Evolutionary conservation across 2,797 vertebrate species (phyloP).

Genomic region (Holocentrus rufus): DNA sequence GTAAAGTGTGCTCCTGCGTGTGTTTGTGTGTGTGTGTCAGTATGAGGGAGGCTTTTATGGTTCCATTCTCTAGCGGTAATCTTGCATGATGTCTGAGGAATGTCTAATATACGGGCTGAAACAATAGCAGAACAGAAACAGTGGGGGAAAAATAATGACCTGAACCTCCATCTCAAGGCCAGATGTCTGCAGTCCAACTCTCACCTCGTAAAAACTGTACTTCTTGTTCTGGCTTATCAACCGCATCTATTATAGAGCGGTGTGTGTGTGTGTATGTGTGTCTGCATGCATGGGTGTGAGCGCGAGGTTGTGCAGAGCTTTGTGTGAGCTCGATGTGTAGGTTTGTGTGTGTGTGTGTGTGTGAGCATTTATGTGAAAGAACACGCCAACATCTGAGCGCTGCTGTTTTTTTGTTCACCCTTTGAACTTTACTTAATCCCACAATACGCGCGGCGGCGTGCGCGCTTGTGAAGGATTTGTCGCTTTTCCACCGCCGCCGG

Average conservation of each 20-base stretch:
- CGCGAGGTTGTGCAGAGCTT: slow-evolving; percentile 2
- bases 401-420: slow-evolving; percentile 51
- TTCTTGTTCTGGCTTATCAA: slow-evolving; percentile 71
- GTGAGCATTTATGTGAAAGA: slow-evolving; percentile 49
- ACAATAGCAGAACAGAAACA: slow-evolving; percentile 67
- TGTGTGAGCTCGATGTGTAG: background rate
- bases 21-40: background rate
- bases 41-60: slow-evolving; percentile 65
- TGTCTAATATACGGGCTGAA: slow-evolving; percentile 71
- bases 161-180: slow-evolving; percentile 59
- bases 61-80: slow-evolving; percentile 57
- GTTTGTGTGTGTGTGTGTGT: slow-evolving; percentile 18
- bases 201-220: slow-evolving; percentile 74
- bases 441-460: background rate
- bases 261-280: slow-evolving; percentile 23
- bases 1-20: background rate
- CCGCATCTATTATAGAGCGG: slow-evolving; percentile 56
- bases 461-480: slow-evolving; percentile 42
- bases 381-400: slow-evolving; percentile 54
- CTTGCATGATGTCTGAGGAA: slow-evolving; percentile 74
- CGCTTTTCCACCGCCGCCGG: background rate
- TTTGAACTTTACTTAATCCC: slow-evolving; percentile 57
- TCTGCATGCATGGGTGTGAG: slow-evolving; percentile 26
- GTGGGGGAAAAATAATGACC: slow-evolving; percentile 68
- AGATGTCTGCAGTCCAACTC: slow-evolving; percentile 75